phyloP scores from a whole-genome alignment of 2,888 invertebrate genomes.

The Hypercompe scribonia region DNA sequence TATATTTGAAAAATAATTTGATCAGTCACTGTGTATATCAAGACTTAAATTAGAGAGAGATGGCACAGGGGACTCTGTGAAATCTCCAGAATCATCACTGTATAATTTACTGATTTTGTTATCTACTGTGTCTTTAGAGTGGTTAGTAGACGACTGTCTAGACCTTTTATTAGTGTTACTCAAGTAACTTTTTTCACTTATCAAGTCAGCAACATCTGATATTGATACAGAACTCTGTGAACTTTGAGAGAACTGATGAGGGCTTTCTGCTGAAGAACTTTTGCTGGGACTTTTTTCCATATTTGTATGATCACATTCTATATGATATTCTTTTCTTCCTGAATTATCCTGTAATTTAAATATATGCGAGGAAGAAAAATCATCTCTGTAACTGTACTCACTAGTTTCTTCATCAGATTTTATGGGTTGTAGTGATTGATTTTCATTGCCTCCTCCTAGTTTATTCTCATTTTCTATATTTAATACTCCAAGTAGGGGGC shows the following conservation, averaged over 20 bases:
- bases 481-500: conserved; percentile 56
- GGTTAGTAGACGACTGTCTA: conserved; percentile 42
- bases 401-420: conserved; percentile 69
- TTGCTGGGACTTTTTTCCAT: conserved; percentile 54
- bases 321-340: conserved; percentile 41
- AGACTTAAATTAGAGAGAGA: conserved; percentile 81
- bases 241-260: conserved; percentile 68
- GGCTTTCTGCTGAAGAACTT: conserved; percentile 58
- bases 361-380: conserved; percentile 70
- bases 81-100: conserved; percentile 79
- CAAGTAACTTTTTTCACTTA: conserved; percentile 74
- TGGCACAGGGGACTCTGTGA: conserved; percentile 78
- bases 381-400: conserved; percentile 78
- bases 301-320: conserved; percentile 46
- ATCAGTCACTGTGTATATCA: conserved; percentile 79
- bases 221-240: conserved; percentile 78
- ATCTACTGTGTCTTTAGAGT: conserved; percentile 54
- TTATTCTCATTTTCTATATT: conserved; percentile 58
- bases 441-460: conserved; percentile 45
- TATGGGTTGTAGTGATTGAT: conserved; percentile 54
- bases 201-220: conserved; percentile 80
- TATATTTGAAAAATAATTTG: conserved; percentile 13
- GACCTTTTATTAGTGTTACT: conserved; percentile 57
- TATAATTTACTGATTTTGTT: conserved; percentile 56
- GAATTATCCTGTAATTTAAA: conserved; percentile 58